Evolutionary conservation across 53 echinoderm and acorn worm species (phyloP), one percentile per base, ranked within the genome.

Genomic region (Pentamera pediparva): DNA sequence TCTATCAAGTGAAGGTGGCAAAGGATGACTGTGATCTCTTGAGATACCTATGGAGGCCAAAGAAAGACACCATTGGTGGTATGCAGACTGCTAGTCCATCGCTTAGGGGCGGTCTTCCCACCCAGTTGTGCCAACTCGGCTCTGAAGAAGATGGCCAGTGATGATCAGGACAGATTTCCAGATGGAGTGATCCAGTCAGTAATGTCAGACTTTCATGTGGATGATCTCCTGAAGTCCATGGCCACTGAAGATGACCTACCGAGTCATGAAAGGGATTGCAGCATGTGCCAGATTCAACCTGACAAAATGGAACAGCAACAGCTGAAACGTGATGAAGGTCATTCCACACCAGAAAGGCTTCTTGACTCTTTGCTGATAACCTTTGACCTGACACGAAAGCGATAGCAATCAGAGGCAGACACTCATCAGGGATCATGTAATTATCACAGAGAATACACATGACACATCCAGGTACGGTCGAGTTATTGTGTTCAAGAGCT

Each of bases 241-340:
- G 55, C 13, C 32, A 40, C 29, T 18, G 32, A 15, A 4, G 4
- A 1, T 43, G 45, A 12, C 61, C 7, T 39, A 26, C 15, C 1
- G 19, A 26, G 47, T 41, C 0, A 29, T 61, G 15, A 40, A 40
- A 11, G 20, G 31, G 13, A 35, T 33, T 18, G 19, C 61, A 19
- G 17, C 1, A 24, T 10, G 22, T 29, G 60, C 39, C 4, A 41
- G 76, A 9, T 59, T 59, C 50, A 76, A 35, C 18, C 28, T 59
- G 8, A 39, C 36, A 11, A 76, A 76, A 24, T 37, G 59, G 59
- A 18, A 24, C 6, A 76, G 60, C 39, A 59, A 58, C 28, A 59
- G 40, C 19, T 6, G 3, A 31, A 70, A 48, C 7, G 41, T 70
- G 37, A 10, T 71, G 26, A 17, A 51, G 31, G 13, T 33, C 5